phyloP scores from a whole-genome alignment of 2,113 vertebrate species.

The Oreotrochilus melanogaster region DNA sequence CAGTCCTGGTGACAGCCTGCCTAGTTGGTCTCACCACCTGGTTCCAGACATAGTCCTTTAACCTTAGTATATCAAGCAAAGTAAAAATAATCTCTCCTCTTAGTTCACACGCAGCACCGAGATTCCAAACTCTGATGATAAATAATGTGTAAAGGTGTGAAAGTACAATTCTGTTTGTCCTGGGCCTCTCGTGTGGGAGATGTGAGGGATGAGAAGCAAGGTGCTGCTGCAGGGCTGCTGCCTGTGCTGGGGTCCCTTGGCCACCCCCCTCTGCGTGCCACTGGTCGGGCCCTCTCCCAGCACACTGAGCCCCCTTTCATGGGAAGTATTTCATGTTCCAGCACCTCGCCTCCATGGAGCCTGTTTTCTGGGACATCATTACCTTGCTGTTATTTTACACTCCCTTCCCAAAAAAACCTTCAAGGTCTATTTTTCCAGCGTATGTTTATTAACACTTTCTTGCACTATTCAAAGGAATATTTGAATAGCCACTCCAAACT shows the following conservation, averaged over 20 bases:
- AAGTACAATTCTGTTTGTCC: constrained; percentile 68
- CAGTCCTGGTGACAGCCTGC: not conserved
- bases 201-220: constrained; percentile 26
- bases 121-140: constrained; percentile 80
- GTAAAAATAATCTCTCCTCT: constrained; percentile 69
- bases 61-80: constrained; percentile 9
- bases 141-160: constrained; percentile 81
- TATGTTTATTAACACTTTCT: constrained; percentile 54
- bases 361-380: not conserved
- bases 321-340: not conserved
- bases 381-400: not conserved
- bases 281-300: rapidly evolving
- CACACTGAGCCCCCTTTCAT: not conserved
- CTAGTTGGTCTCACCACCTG: not conserved
- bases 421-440: constrained; percentile 15
- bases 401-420: constrained; percentile 21
- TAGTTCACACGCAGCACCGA: constrained; percentile 77
- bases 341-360: not conserved
- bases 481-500: constrained; percentile 51
- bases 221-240: rapidly evolving
- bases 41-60: not conserved
- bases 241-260: rapidly evolving
- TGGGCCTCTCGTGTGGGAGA: constrained; percentile 47
- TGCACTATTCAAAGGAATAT: constrained; percentile 28
- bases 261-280: rapidly evolving